Base-by-base conservation (phyloP, 2,113 vertebrate species). In the Mirounga angustirostris region DNA sequence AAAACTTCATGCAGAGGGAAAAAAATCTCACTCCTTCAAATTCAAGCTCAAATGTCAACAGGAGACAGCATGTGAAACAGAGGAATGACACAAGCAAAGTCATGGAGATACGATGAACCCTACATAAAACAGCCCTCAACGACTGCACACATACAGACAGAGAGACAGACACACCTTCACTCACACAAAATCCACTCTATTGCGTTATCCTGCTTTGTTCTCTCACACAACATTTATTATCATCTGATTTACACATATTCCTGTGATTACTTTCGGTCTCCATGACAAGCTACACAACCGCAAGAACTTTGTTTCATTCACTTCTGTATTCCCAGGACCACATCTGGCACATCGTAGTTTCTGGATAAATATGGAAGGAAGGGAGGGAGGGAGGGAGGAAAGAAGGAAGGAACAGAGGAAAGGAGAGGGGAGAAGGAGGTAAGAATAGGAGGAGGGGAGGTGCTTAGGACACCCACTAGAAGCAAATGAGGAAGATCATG, bases 211-310 rank as follows among this genome's bases (percentile, higher is more conserved):
- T 80, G 36, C 18, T 59, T 85, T 50, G 54, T 89, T 59, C 83
- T 52, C 93, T 63, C 69, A 63, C 84, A 54, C 22, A 61, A 46
- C 19, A 71, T n/a, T 91, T 94, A 50, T 33, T 59, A 50, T n/a
- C 56, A 26, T 9, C 56, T 59, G 36, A 36, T 89, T 63, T 43
- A 5, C 21, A 10, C 21, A 22, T 21, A 36, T 33, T 58, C 58
- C 10, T 91, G 13, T 7, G 10, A 18, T 26, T 14, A 50, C 52
- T 50, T 87, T 78, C 43, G 69, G 13, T 93, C 69, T 40, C 67
- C 61, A 61, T 4, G 36, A 78, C 14, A 74, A 73, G 19, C 13
- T 79, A 71, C 11, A 58, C 5, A n/a, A 65, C 4, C n/a, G 26
- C 24, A 92, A 43, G n/a, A 80, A 61, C 50, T 33, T 33, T 28